Conservation (phyloP, 2,888 invertebrate species). For the Opisthograptis luteolata region DNA sequence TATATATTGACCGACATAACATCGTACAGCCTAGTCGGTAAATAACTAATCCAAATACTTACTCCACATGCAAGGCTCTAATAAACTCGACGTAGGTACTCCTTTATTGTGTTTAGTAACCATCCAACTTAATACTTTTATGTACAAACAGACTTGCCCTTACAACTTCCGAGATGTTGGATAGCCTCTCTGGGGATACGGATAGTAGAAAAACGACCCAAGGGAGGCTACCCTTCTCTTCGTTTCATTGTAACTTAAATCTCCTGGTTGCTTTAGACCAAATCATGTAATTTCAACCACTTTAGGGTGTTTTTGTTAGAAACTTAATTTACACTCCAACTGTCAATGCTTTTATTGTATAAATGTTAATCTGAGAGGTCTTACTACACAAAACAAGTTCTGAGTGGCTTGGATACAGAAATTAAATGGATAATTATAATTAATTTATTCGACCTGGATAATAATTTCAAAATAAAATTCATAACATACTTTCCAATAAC, state of each 20-base stretch:
- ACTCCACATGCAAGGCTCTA: neutral
- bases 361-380: too few relatives aligned
- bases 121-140: conserved; percentile 9
- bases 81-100: neutral
- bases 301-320: neutral
- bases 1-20: too few relatives aligned
- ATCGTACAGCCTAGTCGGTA: too few relatives aligned
- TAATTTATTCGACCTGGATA: too few relatives aligned
- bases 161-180: conserved; percentile 25
- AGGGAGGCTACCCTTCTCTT: conserved; percentile 24
- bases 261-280: conserved; percentile 5
- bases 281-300: conserved; percentile 13
- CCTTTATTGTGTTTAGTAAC: conserved; percentile 3
- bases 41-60: too few relatives aligned
- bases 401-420: too few relatives aligned
- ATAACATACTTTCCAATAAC: too few relatives aligned
- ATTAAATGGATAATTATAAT: too few relatives aligned
- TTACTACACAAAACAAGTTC: too few relatives aligned
- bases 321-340: conserved; percentile 1
- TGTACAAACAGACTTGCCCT: conserved; percentile 14
- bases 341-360: too few relatives aligned
- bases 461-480: too few relatives aligned
- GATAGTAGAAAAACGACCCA: conserved; percentile 25
- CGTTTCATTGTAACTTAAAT: conserved; percentile 23
- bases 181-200: conserved; percentile 23